These are phyloP conservation scores for Thalpophila matura DNA, from an alignment of 2,888 invertebrate species.

Conservation along the genomic window DNA sequence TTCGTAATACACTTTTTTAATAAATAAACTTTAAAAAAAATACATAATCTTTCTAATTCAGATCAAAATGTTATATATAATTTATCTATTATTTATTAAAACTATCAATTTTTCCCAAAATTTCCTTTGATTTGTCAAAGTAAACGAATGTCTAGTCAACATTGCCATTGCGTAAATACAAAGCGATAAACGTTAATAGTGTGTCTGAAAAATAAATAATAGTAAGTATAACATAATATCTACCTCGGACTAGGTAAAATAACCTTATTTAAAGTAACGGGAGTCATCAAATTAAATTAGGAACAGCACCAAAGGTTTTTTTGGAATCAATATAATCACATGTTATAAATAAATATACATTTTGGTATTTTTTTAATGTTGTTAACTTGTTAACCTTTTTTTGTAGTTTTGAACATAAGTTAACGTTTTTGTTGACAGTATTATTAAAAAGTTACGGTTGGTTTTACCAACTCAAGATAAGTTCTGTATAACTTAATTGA, in stretches of 20 bases:
- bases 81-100: neutral
- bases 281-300: constrained; percentile 60
- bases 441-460: too few relatives aligned
- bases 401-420: constrained; percentile 3
- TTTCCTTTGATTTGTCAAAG: neutral
- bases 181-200: constrained; percentile 60
- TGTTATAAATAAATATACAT: constrained; percentile 42
- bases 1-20: too few relatives aligned
- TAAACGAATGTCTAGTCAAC: constrained; percentile 21
- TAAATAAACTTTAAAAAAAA: too few relatives aligned
- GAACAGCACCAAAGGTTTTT: constrained; percentile 72
- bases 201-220: constrained; percentile 54
- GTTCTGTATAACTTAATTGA: too few relatives aligned
- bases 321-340: constrained; percentile 69
- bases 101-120: constrained; percentile 16
- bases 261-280: constrained; percentile 49
- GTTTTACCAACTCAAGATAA: too few relatives aligned
- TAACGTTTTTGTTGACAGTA: neutral
- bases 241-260: constrained; percentile 62
- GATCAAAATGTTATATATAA: too few relatives aligned
- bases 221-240: constrained; percentile 46
- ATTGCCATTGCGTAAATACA: constrained; percentile 59
- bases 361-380: constrained; percentile 51
- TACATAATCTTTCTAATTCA: neutral
- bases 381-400: neutral